A percentile compares a stretch with the other conserved stretches of the same genome.
These are phyloP conservation scores for Morpho deidamia DNA, from an alignment of 2,888 invertebrate genomes.

Conservation along the genomic window DNA sequence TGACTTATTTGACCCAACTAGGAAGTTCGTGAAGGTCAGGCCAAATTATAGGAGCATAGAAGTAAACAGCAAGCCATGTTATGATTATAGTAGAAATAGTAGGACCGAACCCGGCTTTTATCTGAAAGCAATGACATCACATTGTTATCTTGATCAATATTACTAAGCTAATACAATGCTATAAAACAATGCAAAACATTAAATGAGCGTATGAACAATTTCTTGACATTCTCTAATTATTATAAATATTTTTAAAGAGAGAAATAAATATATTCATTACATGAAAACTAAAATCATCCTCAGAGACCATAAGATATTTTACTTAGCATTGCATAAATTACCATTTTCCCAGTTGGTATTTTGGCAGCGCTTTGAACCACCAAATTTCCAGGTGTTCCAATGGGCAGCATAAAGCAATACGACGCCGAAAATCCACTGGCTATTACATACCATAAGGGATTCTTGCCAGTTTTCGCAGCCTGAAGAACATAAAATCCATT, in stretches of 20 bases:
- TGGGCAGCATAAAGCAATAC: slow-evolving; percentile 65
- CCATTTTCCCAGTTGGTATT: slow-evolving; percentile 59
- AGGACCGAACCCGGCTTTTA: slow-evolving; percentile 46
- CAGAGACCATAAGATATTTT: too few species aligned
- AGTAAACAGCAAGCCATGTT: slow-evolving; percentile 36
- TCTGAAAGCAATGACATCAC: slow-evolving; percentile 42
- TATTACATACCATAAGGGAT: slow-evolving; percentile 55
- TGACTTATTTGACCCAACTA: slow-evolving; percentile 16
- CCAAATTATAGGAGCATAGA: slow-evolving; percentile 55
- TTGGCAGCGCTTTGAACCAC: slow-evolving; percentile 62
- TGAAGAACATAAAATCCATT: slow-evolving; percentile 25
- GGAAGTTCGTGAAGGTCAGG: slow-evolving; percentile 30
- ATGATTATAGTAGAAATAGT: slow-evolving; percentile 39
- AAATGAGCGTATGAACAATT: too few species aligned
- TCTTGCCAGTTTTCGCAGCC: slow-evolving; percentile 42
- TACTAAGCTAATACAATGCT: too few species aligned
- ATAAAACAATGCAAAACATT: too few species aligned
- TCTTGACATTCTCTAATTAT: too few species aligned
- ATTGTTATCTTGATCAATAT: neutral
- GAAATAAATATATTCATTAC: too few species aligned
- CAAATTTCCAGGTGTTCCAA: slow-evolving; percentile 78
- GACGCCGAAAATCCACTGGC: slow-evolving; percentile 50
- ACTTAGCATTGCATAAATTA: neutral
- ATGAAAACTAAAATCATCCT: too few species aligned
- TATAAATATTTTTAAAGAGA: too few species aligned